Evolutionary conservation across 1,140 invertebrate genomes (phyloP).

Genomic region (Cephus cinctus): DNA sequence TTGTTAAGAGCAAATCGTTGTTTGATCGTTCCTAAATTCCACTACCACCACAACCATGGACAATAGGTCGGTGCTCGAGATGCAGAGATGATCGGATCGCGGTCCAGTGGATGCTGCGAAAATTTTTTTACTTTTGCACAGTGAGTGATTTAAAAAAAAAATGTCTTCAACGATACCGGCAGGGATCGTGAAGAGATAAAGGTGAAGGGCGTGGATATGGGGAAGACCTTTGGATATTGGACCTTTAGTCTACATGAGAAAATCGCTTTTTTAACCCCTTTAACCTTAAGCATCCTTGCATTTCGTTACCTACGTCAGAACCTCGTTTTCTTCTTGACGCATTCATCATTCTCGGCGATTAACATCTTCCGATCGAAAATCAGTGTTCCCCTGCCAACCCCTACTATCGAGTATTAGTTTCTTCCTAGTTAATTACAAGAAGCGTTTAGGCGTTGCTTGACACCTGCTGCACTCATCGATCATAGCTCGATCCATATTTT

Average conservation of each 20-base stretch:
- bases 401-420: not conserved
- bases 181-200: not conserved
- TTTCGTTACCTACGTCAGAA: not conserved
- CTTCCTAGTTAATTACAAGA: constrained; percentile 1
- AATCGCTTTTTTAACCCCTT: too few relatives aligned
- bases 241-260: too few relatives aligned
- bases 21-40: too few relatives aligned
- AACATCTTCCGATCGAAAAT: not conserved
- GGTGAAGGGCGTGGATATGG: not conserved
- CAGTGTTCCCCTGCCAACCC: not conserved
- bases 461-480: constrained; percentile 4
- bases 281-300: too few relatives aligned
- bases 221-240: too few relatives aligned
- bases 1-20: too few relatives aligned
- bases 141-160: too few relatives aligned
- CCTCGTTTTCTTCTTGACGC: not conserved
- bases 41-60: too few relatives aligned
- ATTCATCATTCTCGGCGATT: constrained; percentile 1
- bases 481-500: not conserved
- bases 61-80: too few relatives aligned
- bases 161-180: too few relatives aligned
- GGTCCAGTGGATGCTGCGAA: too few relatives aligned
- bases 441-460: constrained; percentile 8
- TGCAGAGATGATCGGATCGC: too few relatives aligned
- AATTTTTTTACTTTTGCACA: constrained; percentile 8